These are phyloP conservation scores for Xenopus petersii DNA, from an alignment of 2,797 vertebrate species.

Conservation along the genomic window DNA sequence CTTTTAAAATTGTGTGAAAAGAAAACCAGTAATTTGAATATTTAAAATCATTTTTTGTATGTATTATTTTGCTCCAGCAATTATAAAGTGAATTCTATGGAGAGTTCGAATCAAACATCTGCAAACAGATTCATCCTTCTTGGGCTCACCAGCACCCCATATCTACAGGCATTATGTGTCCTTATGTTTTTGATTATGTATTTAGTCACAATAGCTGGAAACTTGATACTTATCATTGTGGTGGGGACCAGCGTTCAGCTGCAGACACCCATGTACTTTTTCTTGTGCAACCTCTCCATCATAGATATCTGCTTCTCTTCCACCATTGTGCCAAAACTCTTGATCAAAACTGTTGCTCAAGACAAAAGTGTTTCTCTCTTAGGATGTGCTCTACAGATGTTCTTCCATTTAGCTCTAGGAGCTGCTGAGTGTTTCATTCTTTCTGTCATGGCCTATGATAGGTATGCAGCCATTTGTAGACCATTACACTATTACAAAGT, in stretches of 20 bases:
- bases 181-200: conserved; percentile 21
- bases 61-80: too few relatives aligned
- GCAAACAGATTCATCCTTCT: conserved; percentile 8
- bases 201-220: conserved; percentile 15
- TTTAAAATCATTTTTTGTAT: too few relatives aligned
- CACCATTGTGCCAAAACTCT: conserved; percentile 9
- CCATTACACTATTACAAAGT: conserved; percentile 13
- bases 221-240: conserved; percentile 16
- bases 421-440: conserved; percentile 18
- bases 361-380: conserved; percentile 19
- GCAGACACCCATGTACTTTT: conserved; percentile 36
- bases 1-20: too few relatives aligned
- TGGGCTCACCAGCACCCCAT: conserved; percentile 5
- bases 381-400: conserved; percentile 27
- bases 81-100: background rate
- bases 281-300: conserved; percentile 20
- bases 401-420: conserved; percentile 22
- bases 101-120: background rate
- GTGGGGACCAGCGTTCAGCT: conserved; percentile 1
- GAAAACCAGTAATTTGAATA: too few relatives aligned
- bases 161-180: background rate
- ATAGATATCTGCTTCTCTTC: conserved; percentile 29
- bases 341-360: background rate
- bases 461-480: conserved; percentile 17
- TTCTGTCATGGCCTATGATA: conserved; percentile 21